Conservation (phyloP, 2,888 invertebrate genomes). For the Rhagium mordax region DNA sequence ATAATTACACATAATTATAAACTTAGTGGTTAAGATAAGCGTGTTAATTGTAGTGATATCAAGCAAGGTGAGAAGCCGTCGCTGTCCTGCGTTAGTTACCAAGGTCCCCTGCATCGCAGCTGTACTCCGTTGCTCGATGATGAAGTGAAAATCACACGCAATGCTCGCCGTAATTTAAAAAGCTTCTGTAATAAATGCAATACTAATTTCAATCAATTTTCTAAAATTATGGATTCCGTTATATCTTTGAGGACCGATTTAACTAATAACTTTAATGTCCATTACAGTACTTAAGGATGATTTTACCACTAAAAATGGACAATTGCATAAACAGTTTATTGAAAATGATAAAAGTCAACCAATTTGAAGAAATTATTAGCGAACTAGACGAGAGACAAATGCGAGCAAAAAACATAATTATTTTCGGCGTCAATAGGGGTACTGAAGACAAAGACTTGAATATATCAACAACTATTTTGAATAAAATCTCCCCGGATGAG, state of each 20-base stretch:
- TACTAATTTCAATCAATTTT: not conserved
- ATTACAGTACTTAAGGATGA: not conserved
- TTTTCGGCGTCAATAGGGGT: not conserved
- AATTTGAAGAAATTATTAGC: not conserved
- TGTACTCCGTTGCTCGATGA: no score
- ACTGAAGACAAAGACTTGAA: not conserved
- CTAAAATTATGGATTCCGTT: not conserved
- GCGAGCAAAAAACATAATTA: not conserved
- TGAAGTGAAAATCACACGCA: no score
- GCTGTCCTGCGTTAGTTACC: no score
- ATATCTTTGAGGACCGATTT: not conserved
- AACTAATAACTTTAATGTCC: not conserved
- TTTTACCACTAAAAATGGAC: not conserved
- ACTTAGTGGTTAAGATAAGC: no score
- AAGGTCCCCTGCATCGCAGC: no score
- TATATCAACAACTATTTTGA: not conserved
- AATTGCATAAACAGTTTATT: not conserved
- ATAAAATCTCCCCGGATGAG: not conserved
- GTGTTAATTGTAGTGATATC: no score
- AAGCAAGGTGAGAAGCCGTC: no score
- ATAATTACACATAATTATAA: no score
- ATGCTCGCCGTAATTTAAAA: no score
- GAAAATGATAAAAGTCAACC: not conserved
- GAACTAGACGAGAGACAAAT: not conserved
- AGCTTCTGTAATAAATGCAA: not conserved